These are phyloP conservation scores for Peromyscus californicus DNA, from an alignment of 2,113 vertebrate species.

Conservation along the genomic window DNA sequence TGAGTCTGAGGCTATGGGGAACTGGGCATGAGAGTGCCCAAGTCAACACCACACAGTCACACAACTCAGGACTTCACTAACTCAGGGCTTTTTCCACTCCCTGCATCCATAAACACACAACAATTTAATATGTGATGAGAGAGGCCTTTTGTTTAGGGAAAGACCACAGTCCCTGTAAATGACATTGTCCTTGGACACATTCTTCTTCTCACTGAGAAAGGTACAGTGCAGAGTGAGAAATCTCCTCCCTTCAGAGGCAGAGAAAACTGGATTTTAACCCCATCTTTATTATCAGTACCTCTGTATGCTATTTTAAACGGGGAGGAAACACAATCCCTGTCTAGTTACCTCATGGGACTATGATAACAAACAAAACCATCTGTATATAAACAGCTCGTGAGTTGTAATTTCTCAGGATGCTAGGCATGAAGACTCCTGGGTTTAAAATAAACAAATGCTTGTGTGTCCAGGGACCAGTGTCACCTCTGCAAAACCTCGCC, in stretches of 20 bases:
- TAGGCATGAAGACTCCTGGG: not conserved
- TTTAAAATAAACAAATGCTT: not conserved
- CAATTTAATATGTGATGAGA: conserved; percentile 22
- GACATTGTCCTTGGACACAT: not conserved
- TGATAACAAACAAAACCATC: not conserved
- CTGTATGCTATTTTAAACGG: not conserved
- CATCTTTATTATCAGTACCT: not conserved
- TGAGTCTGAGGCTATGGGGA: not conserved
- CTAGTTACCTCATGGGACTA: not conserved
- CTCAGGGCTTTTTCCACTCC: not conserved
- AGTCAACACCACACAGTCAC: not conserved
- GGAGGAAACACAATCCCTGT: not conserved
- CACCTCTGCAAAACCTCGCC: not conserved
- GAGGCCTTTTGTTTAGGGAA: not conserved
- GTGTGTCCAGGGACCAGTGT: not conserved
- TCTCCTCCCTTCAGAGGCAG: not conserved
- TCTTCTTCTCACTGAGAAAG: conserved; percentile 16
- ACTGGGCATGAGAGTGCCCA: not conserved
- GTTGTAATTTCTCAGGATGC: not conserved
- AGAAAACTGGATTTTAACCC: not conserved
- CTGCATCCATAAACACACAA: no score
- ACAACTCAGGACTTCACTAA: not conserved
- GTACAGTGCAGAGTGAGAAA: not conserved
- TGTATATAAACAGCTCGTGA: not conserved
- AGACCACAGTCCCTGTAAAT: conserved; percentile 4